Percentiles rank a stretch among this genome's conserved stretches.
These are phyloP conservation scores for Mycalesis mineus DNA, from an alignment of 2,888 invertebrate genomes.

Conservation along the genomic window DNA sequence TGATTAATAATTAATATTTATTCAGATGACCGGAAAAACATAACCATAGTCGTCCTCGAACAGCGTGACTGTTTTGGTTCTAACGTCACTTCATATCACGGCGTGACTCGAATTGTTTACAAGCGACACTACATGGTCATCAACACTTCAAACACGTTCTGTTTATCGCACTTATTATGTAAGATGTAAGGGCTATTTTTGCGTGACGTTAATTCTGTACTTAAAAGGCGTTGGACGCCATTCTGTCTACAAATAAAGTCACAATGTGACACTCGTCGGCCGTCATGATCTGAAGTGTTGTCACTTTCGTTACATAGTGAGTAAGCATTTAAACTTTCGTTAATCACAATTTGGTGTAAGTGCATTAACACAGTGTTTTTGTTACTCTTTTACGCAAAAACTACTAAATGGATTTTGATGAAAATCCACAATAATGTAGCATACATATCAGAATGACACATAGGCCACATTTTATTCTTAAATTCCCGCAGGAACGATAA, in stretches of 20 bases:
- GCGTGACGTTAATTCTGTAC: background rate
- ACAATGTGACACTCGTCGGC: conserved; percentile 20
- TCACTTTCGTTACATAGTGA: conserved; percentile 18
- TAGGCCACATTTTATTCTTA: no score
- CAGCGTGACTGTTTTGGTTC: conserved; percentile 48
- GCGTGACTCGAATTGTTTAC: conserved; percentile 36
- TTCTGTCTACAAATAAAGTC: conserved; percentile 26
- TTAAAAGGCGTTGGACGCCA: conserved; percentile 16
- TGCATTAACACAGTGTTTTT: no score
- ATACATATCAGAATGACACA: no score
- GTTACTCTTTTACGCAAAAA: no score
- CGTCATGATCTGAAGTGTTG: conserved; percentile 17
- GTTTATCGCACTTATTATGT: background rate
- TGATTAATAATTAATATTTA: background rate
- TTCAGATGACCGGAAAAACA: conserved; percentile 16
- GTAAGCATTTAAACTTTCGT: background rate
- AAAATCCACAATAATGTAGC: no score
- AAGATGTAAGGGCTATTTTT: conserved; percentile 8
- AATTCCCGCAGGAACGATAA: no score
- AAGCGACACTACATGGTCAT: conserved; percentile 13
- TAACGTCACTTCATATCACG: conserved; percentile 37
- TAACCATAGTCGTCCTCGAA: conserved; percentile 34
- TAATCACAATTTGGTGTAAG: background rate
- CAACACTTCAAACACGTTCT: background rate
- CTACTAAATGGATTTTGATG: no score